Evolutionary conservation across 2,797 vertebrate genomes (phyloP).

Genomic region (Macropus fuliginosus): DNA sequence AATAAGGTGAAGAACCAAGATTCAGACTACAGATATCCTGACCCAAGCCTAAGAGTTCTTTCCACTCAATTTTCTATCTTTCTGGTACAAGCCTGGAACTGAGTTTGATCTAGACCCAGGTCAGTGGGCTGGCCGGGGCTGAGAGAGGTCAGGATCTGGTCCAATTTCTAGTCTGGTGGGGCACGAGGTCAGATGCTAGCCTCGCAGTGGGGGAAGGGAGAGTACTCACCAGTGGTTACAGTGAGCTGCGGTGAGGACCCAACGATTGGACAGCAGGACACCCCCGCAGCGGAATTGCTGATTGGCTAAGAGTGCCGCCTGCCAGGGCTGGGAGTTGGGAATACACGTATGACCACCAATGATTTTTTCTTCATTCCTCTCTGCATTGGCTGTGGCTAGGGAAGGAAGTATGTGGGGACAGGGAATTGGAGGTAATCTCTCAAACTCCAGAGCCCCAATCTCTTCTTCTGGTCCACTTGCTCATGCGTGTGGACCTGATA

Average conservation of each 20-base stretch:
- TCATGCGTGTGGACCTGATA: fast-evolving
- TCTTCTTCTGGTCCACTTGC: neutral
- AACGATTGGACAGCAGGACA: constrained; percentile 64
- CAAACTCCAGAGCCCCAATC: neutral
- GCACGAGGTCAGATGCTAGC: no score
- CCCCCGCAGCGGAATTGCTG: constrained; percentile 71
- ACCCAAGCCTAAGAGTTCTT: neutral
- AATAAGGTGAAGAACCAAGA: neutral
- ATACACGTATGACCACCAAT: constrained; percentile 70
- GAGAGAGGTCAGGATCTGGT: neutral
- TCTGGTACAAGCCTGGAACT: neutral
- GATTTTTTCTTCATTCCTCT: constrained; percentile 67
- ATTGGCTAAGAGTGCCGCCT: constrained; percentile 66
- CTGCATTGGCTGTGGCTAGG: constrained; percentile 29
- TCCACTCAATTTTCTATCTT: neutral
- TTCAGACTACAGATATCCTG: neutral
- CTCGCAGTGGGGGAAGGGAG: no score
- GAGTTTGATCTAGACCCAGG: neutral
- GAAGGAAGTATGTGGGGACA: neutral
- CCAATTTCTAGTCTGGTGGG: neutral
- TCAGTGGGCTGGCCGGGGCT: neutral
- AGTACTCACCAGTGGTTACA: constrained; percentile 72
- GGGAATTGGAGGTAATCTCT: neutral
- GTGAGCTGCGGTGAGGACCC: constrained; percentile 78
- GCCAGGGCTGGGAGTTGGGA: constrained; percentile 71